Evolutionary conservation across 2,797 vertebrate species (phyloP), one percentile per base, ranked within the genome.

Genomic region (Myoxocephalus aenaeus): DNA sequence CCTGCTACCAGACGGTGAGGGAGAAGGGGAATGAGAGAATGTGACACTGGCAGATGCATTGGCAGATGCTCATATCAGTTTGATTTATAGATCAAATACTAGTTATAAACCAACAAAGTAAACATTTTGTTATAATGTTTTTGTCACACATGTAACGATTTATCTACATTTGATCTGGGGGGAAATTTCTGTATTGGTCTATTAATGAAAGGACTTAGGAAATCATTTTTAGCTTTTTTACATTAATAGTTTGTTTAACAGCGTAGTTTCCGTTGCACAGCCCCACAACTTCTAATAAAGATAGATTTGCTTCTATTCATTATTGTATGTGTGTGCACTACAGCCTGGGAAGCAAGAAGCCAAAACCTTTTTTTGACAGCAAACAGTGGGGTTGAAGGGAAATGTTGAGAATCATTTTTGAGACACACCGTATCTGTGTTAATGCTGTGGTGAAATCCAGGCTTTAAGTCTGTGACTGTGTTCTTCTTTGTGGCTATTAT

Each of bases 1-100:
- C 97, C 84, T 97, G 95, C 91, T 98, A 96, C 81, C 94, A 96
- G 85, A 96, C 95, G 95, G 98, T 99, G 90, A 96, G 97, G 36
- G 7, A 65, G 18, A 48, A 38, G 97, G 36, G 7, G 63, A 15
- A 48, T 34, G 38, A 22, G 5, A 29, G 18, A 40, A 27, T 4
- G 7, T 67, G 18, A 27, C 25, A 27, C n/a, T n/a, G n/a, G n/a
- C n/a, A n/a, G n/a, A n/a, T n/a, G 65, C 51, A 20, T 32, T 27
- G 56, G 12, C 34, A 73, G 34, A 80, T 75, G 57, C 59, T 74
- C 22, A 7, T 20, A n/a, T 57, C 40, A 27, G 15, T 51, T 74
- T 20, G 12, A 32, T 22, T 66, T 10, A 11, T 10, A 6, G 9
- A 22, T 22, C 9, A 44, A 9, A 34, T 17, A 27, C 25, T 27